phyloP scores from a whole-genome alignment of 2,888 invertebrate genomes.

The Drosophila hamatofila region DNA sequence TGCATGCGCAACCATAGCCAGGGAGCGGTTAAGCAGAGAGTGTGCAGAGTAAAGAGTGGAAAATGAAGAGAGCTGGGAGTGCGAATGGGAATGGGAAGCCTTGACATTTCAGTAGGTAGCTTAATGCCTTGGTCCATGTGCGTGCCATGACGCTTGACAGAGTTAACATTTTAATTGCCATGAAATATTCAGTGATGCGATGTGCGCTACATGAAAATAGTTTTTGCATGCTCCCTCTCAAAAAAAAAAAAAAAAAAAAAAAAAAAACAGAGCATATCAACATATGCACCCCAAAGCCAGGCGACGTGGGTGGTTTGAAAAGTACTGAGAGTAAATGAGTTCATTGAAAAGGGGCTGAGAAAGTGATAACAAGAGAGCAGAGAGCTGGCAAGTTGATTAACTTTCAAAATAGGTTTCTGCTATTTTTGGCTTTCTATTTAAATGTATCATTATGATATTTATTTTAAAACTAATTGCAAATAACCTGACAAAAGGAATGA shows the following conservation, averaged over 20 bases:
- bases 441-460: too few species aligned
- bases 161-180: slow-evolving; percentile 82
- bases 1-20: slow-evolving; percentile 52
- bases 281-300: slow-evolving; percentile 9
- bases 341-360: neutral
- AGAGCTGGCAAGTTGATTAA: neutral
- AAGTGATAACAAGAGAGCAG: neutral
- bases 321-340: neutral
- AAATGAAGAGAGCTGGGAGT: neutral
- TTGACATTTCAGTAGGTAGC: slow-evolving; percentile 8
- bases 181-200: slow-evolving; percentile 72
- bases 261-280: slow-evolving; percentile 10
- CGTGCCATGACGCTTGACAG: slow-evolving; percentile 69
- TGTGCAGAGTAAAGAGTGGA: neutral
- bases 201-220: slow-evolving; percentile 69
- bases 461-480: too few species aligned
- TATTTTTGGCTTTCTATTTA: too few species aligned
- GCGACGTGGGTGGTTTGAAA: slow-evolving; percentile 18
- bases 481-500: too few species aligned
- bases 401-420: too few species aligned
- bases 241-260: neutral
- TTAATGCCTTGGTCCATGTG: slow-evolving; percentile 45
- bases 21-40: neutral
- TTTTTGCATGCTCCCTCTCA: slow-evolving; percentile 61
- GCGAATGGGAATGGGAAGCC: neutral